Base-by-base conservation (phyloP, 2,888 invertebrate species). In the Phortica okadai region DNA sequence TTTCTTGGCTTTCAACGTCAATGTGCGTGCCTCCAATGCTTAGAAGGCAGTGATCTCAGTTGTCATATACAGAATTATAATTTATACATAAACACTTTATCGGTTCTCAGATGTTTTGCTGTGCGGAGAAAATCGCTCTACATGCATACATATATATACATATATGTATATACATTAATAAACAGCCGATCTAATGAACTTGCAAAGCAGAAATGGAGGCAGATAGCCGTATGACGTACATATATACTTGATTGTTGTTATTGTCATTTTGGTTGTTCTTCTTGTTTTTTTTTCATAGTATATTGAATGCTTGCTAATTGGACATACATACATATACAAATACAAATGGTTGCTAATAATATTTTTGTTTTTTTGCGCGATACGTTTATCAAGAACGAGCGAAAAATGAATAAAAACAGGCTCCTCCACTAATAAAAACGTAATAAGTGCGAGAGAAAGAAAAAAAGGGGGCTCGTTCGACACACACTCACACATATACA, bases 391-490 rank as follows among this genome's bases (percentile, higher is more conserved):
- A 59, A 73, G 42, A 58, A 42, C 54, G 10, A 11, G 16, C 25
- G 62, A 44, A 33, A n/a, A 11, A 50, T 62, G 67, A 21, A 45
- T 45, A 45, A 69, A 69, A 69, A 69, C 69, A 69, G 45, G 69
- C 45, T 8, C 41, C 21, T 6, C 41, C 21, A 54, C 14, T 72
- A 72, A 72, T 72, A 54, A 54, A 33, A 56, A 72, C 41, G 50
- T 72, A 59, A 76, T 66, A 58, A 74, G 58, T 78, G 50, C 8
- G 16, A 16, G 59, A 62, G 80, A 77, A 85, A 84, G 16, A 16
- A 16, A 62, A 81, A 85, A 84, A 83, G 80, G 84, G 79, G 79
- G 77, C 70, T 72, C 70, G 70, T 56, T 72, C 70, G 33, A 33
- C 70, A 33, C 54, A 54, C 70, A 72, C 70, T 6, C 8, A 45